These are phyloP conservation scores for Rapana venosa DNA, from an alignment of 2,888 invertebrate species.

Conservation along the genomic window DNA sequence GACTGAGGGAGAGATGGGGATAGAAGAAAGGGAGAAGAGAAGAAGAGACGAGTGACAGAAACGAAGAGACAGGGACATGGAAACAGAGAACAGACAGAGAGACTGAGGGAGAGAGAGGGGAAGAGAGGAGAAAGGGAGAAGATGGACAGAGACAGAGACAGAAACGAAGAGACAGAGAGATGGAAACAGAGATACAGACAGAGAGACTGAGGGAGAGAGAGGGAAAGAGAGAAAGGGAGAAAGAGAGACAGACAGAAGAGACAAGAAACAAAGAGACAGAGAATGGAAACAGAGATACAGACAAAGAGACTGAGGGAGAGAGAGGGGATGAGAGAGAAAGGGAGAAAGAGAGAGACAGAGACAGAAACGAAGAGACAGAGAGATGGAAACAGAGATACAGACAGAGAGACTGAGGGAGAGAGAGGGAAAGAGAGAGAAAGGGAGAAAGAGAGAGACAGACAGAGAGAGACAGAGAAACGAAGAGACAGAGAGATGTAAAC, in stretches of 20 bases:
- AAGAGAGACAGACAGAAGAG: not conserved
- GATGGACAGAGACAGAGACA: not conserved
- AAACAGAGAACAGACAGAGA: constrained; percentile 1
- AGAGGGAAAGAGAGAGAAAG: not conserved
- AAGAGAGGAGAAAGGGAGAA: not conserved
- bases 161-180: not conserved
- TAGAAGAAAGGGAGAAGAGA: constrained; percentile 18
- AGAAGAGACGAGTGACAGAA: no score
- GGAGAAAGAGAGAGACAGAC: not conserved
- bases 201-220: not conserved
- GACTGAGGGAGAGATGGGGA: not conserved
- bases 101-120: not conserved
- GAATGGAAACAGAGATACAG: not conserved
- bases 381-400: not conserved
- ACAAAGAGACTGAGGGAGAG: not conserved
- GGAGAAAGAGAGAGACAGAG: not conserved
- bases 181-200: not conserved
- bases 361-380: not conserved
- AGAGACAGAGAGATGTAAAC: no score
- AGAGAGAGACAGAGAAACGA: not conserved
- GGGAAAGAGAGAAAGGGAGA: not conserved
- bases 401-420: not conserved
- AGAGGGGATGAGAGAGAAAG: not conserved
- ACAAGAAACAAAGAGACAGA: not conserved
- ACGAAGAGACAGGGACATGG: not conserved